These are phyloP conservation scores for Lemur catta DNA, from an alignment of 2,797 vertebrate species.

Conservation along the genomic window DNA sequence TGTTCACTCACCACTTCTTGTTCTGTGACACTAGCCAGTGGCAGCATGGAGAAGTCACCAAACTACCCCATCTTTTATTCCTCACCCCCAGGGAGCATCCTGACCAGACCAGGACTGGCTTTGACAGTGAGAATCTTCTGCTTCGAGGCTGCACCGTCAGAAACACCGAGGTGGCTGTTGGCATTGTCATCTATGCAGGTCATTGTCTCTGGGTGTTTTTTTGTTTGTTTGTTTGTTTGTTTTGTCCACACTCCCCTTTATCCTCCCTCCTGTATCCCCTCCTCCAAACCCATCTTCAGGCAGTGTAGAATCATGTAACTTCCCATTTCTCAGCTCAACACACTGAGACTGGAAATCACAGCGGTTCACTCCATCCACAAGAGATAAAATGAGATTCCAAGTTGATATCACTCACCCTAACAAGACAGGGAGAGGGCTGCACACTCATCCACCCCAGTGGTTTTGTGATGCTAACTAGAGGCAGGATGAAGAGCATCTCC, in stretches of 20 bases:
- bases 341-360: not conserved
- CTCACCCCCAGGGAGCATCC: conserved; percentile 88
- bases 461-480: not conserved
- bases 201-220: not conserved
- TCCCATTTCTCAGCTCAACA: not conserved
- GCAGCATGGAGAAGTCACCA: not conserved
- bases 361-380: not conserved
- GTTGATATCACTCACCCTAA: not conserved
- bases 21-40: not conserved
- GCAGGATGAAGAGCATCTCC: not conserved
- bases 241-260: not conserved
- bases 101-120: conserved; percentile 88
- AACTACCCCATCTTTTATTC: not conserved
- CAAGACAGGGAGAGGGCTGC: not conserved
- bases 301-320: not conserved
- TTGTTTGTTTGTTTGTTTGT: not conserved
- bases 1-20: not conserved
- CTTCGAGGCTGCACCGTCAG: conserved; percentile 94
- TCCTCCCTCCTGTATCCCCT: not conserved
- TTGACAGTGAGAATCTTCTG: conserved; percentile 93
- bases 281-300: not conserved
- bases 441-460: too few species aligned
- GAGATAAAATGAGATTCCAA: not conserved
- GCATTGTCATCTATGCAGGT: conserved; percentile 97
- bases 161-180: conserved; percentile 91